Percentiles rank a stretch among this genome's conserved stretches.
Conservation (phyloP, 2,797 vertebrate species). For the Anguilla anguilla region DNA sequence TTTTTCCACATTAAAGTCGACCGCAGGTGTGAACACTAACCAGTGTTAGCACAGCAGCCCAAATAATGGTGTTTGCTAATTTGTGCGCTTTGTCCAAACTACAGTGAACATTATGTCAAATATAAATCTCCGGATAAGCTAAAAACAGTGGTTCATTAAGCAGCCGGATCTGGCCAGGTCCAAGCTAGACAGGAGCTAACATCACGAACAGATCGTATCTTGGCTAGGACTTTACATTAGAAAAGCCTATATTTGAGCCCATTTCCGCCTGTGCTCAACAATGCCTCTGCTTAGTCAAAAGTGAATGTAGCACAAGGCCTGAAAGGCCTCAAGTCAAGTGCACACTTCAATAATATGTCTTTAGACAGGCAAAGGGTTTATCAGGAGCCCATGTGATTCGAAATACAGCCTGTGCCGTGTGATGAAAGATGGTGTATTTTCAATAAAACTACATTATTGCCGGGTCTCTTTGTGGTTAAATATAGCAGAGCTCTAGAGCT, state of each 20-base stretch:
- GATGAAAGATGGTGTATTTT: neutral
- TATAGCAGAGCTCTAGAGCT: neutral
- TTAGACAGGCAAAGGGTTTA: neutral
- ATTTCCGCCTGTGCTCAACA: neutral
- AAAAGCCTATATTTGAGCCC: neutral
- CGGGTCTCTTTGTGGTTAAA: conserved; percentile 8
- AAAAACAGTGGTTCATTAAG: neutral
- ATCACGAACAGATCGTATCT: neutral
- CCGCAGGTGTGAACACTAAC: neutral
- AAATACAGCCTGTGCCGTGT: neutral
- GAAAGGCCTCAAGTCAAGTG: neutral
- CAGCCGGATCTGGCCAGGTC: neutral
- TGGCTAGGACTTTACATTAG: neutral
- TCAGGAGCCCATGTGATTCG: neutral
- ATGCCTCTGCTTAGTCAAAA: neutral
- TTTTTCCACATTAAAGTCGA: neutral
- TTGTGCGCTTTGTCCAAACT: neutral
- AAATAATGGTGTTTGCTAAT: neutral
- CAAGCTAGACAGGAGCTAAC: neutral
- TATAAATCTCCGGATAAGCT: neutral
- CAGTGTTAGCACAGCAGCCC: neutral
- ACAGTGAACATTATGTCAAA: neutral
- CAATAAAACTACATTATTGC: neutral
- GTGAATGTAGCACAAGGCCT: neutral
- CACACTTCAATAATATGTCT: neutral